A percentile compares a stretch with the other conserved stretches of the same genome.
These are phyloP conservation scores for Mamestra configurata DNA, from an alignment of 1,140 invertebrate genomes.

Conservation along the genomic window DNA sequence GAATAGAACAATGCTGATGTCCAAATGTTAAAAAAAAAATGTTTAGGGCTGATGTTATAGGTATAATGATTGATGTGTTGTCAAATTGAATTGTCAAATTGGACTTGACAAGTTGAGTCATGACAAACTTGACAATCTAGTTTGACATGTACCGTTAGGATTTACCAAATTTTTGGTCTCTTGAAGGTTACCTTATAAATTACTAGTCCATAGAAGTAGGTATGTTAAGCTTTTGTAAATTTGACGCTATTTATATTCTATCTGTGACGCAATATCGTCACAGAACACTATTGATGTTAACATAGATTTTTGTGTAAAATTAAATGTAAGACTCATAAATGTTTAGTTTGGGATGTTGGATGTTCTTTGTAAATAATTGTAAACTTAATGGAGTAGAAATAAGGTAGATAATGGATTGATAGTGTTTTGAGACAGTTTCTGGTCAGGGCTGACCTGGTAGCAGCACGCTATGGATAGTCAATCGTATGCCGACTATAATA, in stretches of 20 bases:
- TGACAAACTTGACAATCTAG: not conserved
- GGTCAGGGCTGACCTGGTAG: conserved; percentile 52
- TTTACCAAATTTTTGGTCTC: conserved; percentile 63
- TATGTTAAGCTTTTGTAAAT: conserved; percentile 78
- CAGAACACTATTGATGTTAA: conserved; percentile 57
- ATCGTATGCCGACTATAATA: conserved; percentile 56
- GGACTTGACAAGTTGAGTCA: not conserved
- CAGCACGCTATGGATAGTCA: conserved; percentile 71
- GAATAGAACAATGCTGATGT: conserved; percentile 43
- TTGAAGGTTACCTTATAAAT: conserved; percentile 75
- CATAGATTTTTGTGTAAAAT: conserved; percentile 59
- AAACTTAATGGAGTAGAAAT: conserved; percentile 71
- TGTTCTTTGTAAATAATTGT: conserved; percentile 76
- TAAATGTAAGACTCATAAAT: conserved; percentile 45
- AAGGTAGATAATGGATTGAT: conserved; percentile 67
- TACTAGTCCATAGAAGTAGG: conserved; percentile 78
- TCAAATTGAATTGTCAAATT: conserved; percentile 28
- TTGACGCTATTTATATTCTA: conserved; percentile 65
- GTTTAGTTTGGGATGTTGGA: conserved; percentile 53
- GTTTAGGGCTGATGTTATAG: conserved; percentile 36
- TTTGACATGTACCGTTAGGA: conserved; percentile 36
- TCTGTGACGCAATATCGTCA: conserved; percentile 47
- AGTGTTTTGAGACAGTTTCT: conserved; percentile 53
- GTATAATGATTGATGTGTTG: conserved; percentile 31
- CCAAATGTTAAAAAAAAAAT: conserved; percentile 36